Base-by-base conservation (phyloP, 2,888 invertebrate species). In the Coelogynopora nodosa region DNA sequence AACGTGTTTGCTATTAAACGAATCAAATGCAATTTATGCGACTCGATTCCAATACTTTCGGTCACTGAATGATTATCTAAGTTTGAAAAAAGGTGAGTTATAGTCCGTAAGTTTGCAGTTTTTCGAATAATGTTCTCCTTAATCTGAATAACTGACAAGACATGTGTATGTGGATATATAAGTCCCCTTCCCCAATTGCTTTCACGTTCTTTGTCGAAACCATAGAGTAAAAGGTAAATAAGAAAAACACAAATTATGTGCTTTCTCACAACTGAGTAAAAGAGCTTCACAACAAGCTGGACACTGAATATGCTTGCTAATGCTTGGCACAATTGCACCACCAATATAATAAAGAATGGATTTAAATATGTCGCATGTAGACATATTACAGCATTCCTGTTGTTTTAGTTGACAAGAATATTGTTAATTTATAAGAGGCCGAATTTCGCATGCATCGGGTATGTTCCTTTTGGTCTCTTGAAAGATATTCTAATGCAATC, bases 281-380 rank as follows among this genome's bases (percentile, higher is more conserved):
- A 74, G 74, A 74, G 74, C 27, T 74, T 5, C 23, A 74, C 18
- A 74, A 26, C 74, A 74, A 74, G 74, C 23, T 74, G 5, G 27
- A 74, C 74, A 74, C 74, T 74, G 74, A 74, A 74, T 74, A 74
- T 74, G 74, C 5, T 74, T 74, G 18, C 18, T 74, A 74, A 74
- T 74, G 27, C 74, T 74, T 74, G 2, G 27, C 18, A 74, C 74
- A 74, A 74, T 74, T 74, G 23, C 74, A 74, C 49, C 49, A 49
- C 23, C 74, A 74, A 74, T 74, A 74, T 74, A 74, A 26, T 74
- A 26, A 74, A 74, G 18, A 23, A 74, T 26, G 27, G 74, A 74
- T n/a, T 74, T 74, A 26, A 5, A 23, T 74, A 49, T 49, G 18
- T 49, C 18, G 49, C 49, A 49, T 49, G 18, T 5, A 49, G 49